Conservation (phyloP, 2,888 invertebrate genomes). For the Lithophane socia region DNA sequence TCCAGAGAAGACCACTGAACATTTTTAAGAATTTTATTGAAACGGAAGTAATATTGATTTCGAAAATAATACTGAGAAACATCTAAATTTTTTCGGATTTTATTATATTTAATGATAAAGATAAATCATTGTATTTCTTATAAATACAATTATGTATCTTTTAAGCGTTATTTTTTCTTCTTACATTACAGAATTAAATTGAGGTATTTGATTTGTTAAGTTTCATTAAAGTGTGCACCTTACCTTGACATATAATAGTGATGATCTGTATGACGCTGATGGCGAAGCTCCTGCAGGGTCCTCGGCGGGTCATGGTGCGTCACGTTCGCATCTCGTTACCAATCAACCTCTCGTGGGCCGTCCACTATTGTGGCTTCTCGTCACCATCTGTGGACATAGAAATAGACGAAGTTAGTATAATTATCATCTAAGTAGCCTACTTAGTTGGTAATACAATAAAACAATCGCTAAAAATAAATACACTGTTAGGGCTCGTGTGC, state of each 20-base stretch:
- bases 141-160: too few relatives aligned
- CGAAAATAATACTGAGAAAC: slow-evolving; percentile 2
- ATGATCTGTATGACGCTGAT: slow-evolving; percentile 91
- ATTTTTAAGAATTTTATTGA: background rate
- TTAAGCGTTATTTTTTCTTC: background rate
- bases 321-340: slow-evolving; percentile 66
- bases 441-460: background rate
- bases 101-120: background rate
- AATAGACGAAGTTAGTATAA: background rate
- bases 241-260: slow-evolving; percentile 91
- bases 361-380: slow-evolving; percentile 44
- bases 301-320: slow-evolving; percentile 83
- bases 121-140: background rate
- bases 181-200: background rate
- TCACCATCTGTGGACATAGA: slow-evolving; percentile 69
- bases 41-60: slow-evolving; percentile 7
- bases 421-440: background rate
- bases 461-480: background rate
- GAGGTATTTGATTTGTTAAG: background rate
- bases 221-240: background rate
- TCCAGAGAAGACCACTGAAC: slow-evolving; percentile 7
- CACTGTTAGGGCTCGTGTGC: background rate
- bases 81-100: background rate
- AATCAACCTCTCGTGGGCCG: slow-evolving; percentile 62
- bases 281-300: slow-evolving; percentile 86